Percentiles rank a stretch among this genome's conserved stretches.
These are phyloP conservation scores for Scytalopus superciliaris DNA, from an alignment of 2,113 vertebrate genomes.

Conservation along the genomic window DNA sequence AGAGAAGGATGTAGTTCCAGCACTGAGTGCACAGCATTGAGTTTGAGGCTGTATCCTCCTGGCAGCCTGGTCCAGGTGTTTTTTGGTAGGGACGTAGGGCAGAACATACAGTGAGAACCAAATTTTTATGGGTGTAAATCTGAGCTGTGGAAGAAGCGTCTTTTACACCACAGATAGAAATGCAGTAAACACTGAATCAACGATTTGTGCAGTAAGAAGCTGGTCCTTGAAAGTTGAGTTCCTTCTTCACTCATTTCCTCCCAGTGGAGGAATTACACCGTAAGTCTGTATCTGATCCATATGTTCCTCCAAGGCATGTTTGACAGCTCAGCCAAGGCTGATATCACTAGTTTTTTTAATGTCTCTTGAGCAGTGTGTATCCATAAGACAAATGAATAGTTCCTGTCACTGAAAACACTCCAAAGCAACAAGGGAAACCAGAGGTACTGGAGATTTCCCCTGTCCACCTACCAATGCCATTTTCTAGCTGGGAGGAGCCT, in stretches of 20 bases:
- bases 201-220: neutral
- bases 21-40: rapidly evolving
- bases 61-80: rapidly evolving
- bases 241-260: neutral
- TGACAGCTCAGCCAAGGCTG: neutral
- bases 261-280: neutral
- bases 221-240: rapidly evolving
- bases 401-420: neutral
- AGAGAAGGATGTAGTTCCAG: neutral
- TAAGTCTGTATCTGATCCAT: rapidly evolving
- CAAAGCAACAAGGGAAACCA: neutral
- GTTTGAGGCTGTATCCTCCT: neutral
- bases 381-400: neutral
- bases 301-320: neutral
- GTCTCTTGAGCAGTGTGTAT: neutral
- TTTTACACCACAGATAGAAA: neutral
- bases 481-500: neutral
- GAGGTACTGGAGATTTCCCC: neutral
- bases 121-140: neutral
- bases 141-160: neutral
- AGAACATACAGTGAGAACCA: neutral
- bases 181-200: neutral
- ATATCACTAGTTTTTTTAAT: rapidly evolving
- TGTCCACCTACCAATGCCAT: neutral
- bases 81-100: neutral